A percentile compares a stretch with the other conserved stretches of the same genome.
phyloP scores from a whole-genome alignment of 2,888 invertebrate species.

The Papilio elwesi region DNA sequence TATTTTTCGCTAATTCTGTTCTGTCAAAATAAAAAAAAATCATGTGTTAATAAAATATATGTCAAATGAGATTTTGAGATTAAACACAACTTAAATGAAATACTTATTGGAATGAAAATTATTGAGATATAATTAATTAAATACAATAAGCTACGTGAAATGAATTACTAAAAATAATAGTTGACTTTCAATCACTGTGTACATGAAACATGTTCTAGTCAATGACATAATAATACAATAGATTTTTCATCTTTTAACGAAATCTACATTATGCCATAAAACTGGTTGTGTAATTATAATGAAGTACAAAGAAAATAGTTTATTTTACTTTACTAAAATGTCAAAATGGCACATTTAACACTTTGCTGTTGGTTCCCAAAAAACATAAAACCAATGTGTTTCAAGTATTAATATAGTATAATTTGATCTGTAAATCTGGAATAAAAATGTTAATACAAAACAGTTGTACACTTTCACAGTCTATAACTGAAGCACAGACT shows the following conservation, averaged over 20 bases:
- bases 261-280: constrained; percentile 36
- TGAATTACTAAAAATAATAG: not conserved
- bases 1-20: not conserved
- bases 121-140: constrained; percentile 18
- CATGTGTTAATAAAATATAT: not conserved
- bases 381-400: constrained; percentile 56
- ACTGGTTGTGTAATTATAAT: constrained; percentile 5
- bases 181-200: constrained; percentile 21
- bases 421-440: constrained; percentile 60
- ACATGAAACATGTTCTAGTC: constrained; percentile 6
- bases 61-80: not conserved
- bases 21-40: too few relatives aligned
- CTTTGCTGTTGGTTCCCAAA: constrained; percentile 50
- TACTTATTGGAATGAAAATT: constrained; percentile 36
- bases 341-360: constrained; percentile 53
- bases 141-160: not conserved
- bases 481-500: constrained; percentile 70
- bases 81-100: not conserved
- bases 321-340: constrained; percentile 17
- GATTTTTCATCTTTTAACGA: constrained; percentile 9
- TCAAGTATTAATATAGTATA: constrained; percentile 58
- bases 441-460: constrained; percentile 68
- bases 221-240: not conserved
- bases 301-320: not conserved
- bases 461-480: constrained; percentile 68